Evolutionary conservation across 2,113 vertebrate genomes (phyloP).

Genomic region (Bujurquina vittata): DNA sequence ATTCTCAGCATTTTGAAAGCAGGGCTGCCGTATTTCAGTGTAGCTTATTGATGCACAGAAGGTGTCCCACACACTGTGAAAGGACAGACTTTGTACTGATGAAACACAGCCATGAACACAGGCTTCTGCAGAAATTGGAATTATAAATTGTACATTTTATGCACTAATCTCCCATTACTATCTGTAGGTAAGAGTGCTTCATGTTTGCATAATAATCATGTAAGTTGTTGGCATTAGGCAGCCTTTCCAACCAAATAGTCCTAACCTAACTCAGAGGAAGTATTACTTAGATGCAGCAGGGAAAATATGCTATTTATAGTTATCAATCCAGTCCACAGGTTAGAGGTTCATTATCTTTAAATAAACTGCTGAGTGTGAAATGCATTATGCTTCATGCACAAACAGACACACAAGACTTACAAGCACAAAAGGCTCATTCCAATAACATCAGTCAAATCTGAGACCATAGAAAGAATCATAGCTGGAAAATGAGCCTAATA

Average conservation of each 20-base stretch:
- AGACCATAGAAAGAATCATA: no score
- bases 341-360: not conserved
- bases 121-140: not conserved
- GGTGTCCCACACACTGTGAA: not conserved
- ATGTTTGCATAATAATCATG: not conserved
- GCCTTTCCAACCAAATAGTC: not conserved
- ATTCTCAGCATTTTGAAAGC: not conserved
- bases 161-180: not conserved
- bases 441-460: not conserved
- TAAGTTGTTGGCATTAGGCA: not conserved
- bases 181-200: not conserved
- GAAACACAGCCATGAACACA: not conserved
- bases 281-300: not conserved
- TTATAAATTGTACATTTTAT: not conserved
- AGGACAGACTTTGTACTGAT: not conserved
- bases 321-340: not conserved
- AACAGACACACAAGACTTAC: not conserved
- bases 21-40: not conserved
- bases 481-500: not conserved
- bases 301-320: not conserved
- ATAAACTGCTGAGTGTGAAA: not conserved
- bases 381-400: not conserved
- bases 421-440: not conserved
- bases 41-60: constrained; percentile 7
- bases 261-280: not conserved